Evolutionary conservation across 2,797 vertebrate genomes (phyloP), one percentile per base, ranked within the genome.

Genomic region (Rhinophrynus dorsalis): DNA sequence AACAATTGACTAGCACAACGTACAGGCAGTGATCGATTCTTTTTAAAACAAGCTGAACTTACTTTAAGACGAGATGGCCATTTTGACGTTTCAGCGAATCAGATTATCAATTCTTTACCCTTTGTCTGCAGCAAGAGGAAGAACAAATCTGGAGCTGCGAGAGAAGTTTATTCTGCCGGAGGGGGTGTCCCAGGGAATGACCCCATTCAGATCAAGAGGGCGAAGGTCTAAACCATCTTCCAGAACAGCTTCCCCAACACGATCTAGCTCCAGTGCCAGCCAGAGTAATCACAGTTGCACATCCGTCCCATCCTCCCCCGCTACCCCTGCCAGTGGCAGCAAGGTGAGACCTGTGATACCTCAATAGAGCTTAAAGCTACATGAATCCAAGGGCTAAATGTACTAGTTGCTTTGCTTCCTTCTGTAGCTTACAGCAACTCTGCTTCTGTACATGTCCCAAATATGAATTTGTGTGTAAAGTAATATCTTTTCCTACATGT

Each of bases 151-250:
- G 48, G 97, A 99, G 79, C 89, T 99, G 45, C 86, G 97, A 50
- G 97, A 99, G 86, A 99, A 98, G 80, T 99, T 99, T 86, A 99
- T 99, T 85, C 85, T 99, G 9, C 96, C 96, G 0, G 97, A 99
- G 56, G 97, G 96, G 24, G 91, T 93, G 2, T 93, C 96, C 3
- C 94, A 95, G 82, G 93, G 95, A 8, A 92, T 98, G 90, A 94
- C 96, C 0, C 93, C 96, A 0, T 99, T 98, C 91, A 90, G 97
- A 0, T 95, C 95, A 0, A 88, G 96, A 30, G 97, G 96, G 37
- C 90, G 96, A 1, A 90, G 96, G 15, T 99, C 97, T 26, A 98
- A 98, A 21, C 97, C 97, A 0, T 97, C 96, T 5, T 99, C 97
- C 38, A 84, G 96, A 12, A 94, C 96, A 0, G 96, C 96, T 21